Percentiles rank a stretch among this genome's conserved stretches.
Conservation (phyloP, 2,797 vertebrate genomes). For the Sarcophilus harrisii region DNA sequence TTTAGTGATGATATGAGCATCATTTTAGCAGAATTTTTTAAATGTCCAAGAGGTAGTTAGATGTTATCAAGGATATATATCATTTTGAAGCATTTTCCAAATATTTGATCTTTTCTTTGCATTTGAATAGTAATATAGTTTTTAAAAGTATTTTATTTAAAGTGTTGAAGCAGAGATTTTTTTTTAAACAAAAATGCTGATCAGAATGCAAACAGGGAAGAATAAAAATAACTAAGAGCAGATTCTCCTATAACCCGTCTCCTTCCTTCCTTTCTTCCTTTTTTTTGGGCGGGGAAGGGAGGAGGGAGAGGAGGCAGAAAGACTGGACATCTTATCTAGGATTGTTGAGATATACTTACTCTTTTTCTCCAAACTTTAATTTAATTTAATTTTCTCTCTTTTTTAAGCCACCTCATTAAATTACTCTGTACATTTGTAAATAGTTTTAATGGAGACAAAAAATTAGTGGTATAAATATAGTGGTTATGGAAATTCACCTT, state of each 20-base stretch:
- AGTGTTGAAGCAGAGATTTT: not conserved
- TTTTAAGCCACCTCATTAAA: constrained; percentile 11
- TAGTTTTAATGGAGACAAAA: not conserved
- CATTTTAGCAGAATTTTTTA: not conserved
- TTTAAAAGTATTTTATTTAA: not conserved
- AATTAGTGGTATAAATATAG: not conserved
- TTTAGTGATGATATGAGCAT: not conserved
- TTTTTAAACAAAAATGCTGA: not conserved
- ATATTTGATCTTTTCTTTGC: constrained; percentile 18
- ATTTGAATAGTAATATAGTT: not conserved
- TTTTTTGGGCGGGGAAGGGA: not conserved
- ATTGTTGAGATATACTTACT: not conserved
- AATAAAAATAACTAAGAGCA: not conserved
- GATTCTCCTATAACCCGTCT: not conserved
- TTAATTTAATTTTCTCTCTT: constrained; percentile 9
- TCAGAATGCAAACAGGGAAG: not conserved
- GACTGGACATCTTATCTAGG: not conserved
- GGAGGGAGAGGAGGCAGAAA: too few relatives aligned
- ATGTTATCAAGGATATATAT: not conserved
- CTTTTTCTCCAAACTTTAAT: not conserved
- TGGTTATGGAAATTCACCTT: not conserved
- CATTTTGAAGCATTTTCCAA: not conserved
- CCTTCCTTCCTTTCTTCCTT: not conserved
- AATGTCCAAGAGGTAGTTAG: not conserved
- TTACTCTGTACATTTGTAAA: constrained; percentile 7